These are phyloP conservation scores for Phodopus roborovskii DNA, from an alignment of 2,113 vertebrate species.

Conservation along the genomic window DNA sequence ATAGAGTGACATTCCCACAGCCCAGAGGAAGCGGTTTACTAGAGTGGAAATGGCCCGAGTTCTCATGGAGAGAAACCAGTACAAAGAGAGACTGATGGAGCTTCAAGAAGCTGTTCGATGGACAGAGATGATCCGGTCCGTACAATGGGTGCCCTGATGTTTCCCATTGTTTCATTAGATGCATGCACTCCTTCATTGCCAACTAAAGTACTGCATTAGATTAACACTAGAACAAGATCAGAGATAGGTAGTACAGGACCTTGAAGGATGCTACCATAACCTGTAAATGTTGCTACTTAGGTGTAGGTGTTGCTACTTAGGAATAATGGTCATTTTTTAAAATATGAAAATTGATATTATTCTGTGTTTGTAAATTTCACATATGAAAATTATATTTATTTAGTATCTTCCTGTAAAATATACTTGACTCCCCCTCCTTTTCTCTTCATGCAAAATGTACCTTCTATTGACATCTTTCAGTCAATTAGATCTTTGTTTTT, in stretches of 20 bases:
- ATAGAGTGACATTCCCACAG: slow-evolving; percentile 97
- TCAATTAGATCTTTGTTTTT: not conserved
- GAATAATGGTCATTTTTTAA: not conserved
- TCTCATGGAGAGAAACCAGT: slow-evolving; percentile 99
- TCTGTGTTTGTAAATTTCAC: slow-evolving; percentile 36
- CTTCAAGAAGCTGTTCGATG: slow-evolving; percentile 98
- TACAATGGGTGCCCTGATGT: not conserved
- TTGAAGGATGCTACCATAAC: not conserved
- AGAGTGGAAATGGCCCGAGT: slow-evolving; percentile 98
- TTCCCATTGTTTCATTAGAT: not conserved
- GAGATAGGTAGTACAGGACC: not conserved
- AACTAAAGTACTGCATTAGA: not conserved
- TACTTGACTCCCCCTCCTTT: not conserved
- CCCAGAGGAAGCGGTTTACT: slow-evolving; percentile 98
- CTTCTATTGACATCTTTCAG: not conserved
- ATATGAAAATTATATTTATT: slow-evolving; percentile 24
- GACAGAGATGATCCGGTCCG: slow-evolving; percentile 99
- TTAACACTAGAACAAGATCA: slow-evolving; percentile 4
- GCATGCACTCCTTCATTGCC: not conserved
- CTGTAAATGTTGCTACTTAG: not conserved
- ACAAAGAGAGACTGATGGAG: slow-evolving; percentile 99
- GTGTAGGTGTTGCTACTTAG: slow-evolving; percentile 18
- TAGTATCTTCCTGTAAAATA: slow-evolving; percentile 2
- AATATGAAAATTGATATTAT: not conserved
- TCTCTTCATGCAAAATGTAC: not conserved